phyloP scores from a whole-genome alignment of 2,113 vertebrate species.

The Sylvietta virens region DNA sequence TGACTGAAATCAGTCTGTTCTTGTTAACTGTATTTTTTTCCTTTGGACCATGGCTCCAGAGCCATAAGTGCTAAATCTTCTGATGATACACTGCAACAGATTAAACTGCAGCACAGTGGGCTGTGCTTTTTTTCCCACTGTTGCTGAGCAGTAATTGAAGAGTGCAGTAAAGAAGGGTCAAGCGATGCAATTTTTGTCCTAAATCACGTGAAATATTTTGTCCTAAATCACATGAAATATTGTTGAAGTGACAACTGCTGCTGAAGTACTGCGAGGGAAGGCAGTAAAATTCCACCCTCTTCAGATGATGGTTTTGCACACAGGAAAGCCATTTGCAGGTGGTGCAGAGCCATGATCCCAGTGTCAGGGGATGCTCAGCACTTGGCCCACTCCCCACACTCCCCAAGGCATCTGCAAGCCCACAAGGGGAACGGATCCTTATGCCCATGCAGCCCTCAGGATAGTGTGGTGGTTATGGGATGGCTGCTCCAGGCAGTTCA shows the following conservation, averaged over 20 bases:
- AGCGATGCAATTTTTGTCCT: background rate
- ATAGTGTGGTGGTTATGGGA: background rate
- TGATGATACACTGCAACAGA: background rate
- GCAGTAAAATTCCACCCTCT: background rate
- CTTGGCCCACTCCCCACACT: no score
- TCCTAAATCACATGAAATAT: background rate
- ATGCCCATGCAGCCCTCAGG: background rate
- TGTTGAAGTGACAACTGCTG: background rate
- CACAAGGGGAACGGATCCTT: background rate
- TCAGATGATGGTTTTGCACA: background rate
- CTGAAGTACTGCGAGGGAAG: background rate
- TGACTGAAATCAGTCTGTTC: background rate
- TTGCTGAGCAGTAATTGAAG: background rate
- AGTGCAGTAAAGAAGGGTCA: background rate
- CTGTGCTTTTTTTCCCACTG: background rate
- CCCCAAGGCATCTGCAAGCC: background rate
- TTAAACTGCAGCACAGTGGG: background rate
- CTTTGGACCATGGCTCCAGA: background rate
- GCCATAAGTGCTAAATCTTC: background rate
- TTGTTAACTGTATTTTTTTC: background rate
- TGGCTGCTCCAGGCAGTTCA: background rate
- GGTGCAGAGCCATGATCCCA: background rate
- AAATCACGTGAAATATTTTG: conserved; percentile 21
- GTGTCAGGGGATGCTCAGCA: background rate
- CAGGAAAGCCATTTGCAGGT: background rate